A percentile compares a stretch with the other conserved stretches of the same genome.
These are phyloP conservation scores for Aspiorhynchus laticeps DNA, from an alignment of 2,113 vertebrate species.

Conservation along the genomic window DNA sequence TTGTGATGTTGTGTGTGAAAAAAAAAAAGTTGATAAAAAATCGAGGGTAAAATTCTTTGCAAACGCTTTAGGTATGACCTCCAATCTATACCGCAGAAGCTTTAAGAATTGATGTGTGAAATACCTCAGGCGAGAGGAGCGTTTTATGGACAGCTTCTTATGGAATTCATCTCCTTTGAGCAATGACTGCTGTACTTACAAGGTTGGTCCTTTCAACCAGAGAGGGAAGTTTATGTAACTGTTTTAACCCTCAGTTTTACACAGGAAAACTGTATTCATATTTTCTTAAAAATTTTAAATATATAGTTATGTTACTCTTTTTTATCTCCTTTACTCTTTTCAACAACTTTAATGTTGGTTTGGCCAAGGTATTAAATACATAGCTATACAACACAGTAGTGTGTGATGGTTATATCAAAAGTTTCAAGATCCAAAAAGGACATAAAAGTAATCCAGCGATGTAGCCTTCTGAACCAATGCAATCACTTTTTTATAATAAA, in stretches of 20 bases:
- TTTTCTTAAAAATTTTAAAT: not conserved
- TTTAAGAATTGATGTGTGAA: slow-evolving; percentile 15
- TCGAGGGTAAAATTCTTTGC: not conserved
- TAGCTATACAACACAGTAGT: too few species aligned
- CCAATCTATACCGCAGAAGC: not conserved
- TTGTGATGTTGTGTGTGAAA: too few species aligned
- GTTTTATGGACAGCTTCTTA: slow-evolving; percentile 32
- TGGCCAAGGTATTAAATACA: too few species aligned
- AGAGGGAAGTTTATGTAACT: too few species aligned
- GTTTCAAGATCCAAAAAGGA: not conserved
- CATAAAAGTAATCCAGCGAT: not conserved
- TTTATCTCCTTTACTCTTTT: not conserved
- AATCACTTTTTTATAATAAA: too few species aligned
- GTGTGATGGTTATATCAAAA: not conserved
- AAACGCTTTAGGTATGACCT: not conserved
- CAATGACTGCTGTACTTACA: slow-evolving; percentile 36
- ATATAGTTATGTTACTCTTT: not conserved
- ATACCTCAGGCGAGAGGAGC: not conserved
- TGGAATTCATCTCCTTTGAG: slow-evolving; percentile 24
- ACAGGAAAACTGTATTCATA: not conserved
- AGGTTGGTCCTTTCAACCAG: slow-evolving; percentile 24
- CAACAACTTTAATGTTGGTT: not conserved
- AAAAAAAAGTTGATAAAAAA: too few species aligned
- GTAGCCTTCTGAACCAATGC: not conserved
- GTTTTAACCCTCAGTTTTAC: too few species aligned